These are phyloP conservation scores for Manis javanica DNA, from an alignment of 2,797 vertebrate species.

Conservation along the genomic window DNA sequence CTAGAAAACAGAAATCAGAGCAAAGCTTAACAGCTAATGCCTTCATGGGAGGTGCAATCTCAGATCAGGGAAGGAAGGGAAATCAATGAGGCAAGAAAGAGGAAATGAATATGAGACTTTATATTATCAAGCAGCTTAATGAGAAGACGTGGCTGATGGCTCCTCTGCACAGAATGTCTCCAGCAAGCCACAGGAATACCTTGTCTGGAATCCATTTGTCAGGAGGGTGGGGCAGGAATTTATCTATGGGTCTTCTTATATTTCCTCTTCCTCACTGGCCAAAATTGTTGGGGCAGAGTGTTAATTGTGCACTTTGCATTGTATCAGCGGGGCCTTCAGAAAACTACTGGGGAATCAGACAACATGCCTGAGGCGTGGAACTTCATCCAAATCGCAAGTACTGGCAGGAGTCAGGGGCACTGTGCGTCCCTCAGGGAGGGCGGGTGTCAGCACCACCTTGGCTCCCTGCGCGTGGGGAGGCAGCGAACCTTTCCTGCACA, in stretches of 20 bases:
- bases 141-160: not conserved
- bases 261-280: not conserved
- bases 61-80: too few species aligned
- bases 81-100: not conserved
- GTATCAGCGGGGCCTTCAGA: not conserved
- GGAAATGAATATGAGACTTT: too few species aligned
- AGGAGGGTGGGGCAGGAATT: not conserved
- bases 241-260: not conserved
- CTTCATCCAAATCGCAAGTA: not conserved
- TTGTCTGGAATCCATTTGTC: not conserved
- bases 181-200: not conserved
- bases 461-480: not conserved
- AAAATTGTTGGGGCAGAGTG: not conserved
- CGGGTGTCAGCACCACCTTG: accelerated
- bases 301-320: not conserved
- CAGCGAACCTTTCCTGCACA: not conserved
- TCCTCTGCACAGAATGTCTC: not conserved
- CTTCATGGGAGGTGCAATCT: accelerated
- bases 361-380: not conserved
- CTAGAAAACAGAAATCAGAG: not conserved
- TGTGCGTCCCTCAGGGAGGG: too few species aligned
- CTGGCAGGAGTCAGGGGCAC: not conserved
- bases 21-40: not conserved
- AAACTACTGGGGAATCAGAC: not conserved
- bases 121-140: not conserved